These are phyloP conservation scores for Catamblyrhynchus diadema DNA, from an alignment of 2,797 vertebrate species.

Conservation along the genomic window DNA sequence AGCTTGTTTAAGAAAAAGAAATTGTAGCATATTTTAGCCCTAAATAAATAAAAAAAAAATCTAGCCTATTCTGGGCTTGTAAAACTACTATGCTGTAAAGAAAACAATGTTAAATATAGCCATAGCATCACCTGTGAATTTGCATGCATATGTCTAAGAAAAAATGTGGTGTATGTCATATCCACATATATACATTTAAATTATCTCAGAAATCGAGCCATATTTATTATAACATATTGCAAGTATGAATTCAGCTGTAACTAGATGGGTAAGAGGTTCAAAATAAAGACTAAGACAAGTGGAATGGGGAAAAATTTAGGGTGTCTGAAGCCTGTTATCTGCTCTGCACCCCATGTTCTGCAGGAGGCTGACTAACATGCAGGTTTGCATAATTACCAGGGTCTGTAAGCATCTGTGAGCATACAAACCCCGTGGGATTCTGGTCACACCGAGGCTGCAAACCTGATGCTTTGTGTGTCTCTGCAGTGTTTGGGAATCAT, in stretches of 20 bases:
- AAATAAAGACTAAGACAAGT: not conserved
- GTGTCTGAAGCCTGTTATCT: not conserved
- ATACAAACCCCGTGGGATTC: not conserved
- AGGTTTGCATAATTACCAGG: not conserved
- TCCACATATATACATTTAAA: not conserved
- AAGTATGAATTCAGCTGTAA: not conserved
- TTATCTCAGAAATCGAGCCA: not conserved
- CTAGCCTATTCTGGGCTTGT: not conserved
- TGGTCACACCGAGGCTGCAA: not conserved
- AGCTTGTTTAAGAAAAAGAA: not conserved
- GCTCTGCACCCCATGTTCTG: not conserved
- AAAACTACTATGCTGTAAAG: not conserved
- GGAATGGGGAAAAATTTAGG: not conserved
- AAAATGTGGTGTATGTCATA: not conserved
- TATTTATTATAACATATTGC: not conserved
- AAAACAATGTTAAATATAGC: not conserved
- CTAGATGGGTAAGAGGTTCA: not conserved
- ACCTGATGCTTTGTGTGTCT: not conserved
- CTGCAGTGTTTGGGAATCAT: not conserved
- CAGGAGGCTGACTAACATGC: not conserved
- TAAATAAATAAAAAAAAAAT: not conserved
- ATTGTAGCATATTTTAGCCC: not conserved
- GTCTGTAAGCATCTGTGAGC: not conserved
- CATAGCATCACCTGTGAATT: not conserved
- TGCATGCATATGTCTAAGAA: not conserved